Conservation (phyloP, 2,888 invertebrate species). For the Amblyjoppa fuscipennis region DNA sequence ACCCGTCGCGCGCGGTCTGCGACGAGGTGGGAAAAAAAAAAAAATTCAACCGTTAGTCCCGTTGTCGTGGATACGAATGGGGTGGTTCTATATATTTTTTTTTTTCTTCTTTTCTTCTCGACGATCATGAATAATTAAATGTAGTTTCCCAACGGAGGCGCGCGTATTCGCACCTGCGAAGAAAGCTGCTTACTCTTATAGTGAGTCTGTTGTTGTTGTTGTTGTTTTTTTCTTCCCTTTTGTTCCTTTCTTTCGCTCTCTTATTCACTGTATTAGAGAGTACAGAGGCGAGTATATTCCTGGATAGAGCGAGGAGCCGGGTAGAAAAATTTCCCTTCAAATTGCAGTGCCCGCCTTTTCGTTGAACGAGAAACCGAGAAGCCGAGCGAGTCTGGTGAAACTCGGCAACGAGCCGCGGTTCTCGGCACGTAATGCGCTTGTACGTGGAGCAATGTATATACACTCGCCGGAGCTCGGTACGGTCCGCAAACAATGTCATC, state of each 20-base stretch:
- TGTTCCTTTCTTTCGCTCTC: constrained; percentile 25
- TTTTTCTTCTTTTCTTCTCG: constrained; percentile 33
- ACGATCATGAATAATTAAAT: constrained; percentile 68
- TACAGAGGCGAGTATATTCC: not conserved
- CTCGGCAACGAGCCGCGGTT: constrained; percentile 11
- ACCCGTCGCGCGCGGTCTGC: not conserved
- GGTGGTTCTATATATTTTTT: constrained; percentile 35
- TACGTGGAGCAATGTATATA: constrained; percentile 24
- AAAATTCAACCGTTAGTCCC: constrained; percentile 21
- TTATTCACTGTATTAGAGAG: not conserved
- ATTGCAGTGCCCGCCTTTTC: constrained; percentile 42
- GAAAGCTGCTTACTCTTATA: constrained; percentile 18
- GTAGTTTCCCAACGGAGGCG: constrained; percentile 57
- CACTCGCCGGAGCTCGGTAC: constrained; percentile 1
- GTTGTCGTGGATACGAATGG: constrained; percentile 50
- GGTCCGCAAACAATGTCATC: constrained; percentile 51
- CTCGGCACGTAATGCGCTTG: constrained; percentile 25
- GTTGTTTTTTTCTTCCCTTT: not conserved
- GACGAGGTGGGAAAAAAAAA: constrained; percentile 1
- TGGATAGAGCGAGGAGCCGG: constrained; percentile 17
- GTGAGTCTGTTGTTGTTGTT: constrained; percentile 2
- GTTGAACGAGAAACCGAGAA: constrained; percentile 41
- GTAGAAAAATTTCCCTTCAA: constrained; percentile 57
- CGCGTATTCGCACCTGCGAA: constrained; percentile 47
- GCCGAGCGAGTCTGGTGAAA: constrained; percentile 13